Conservation (phyloP, 2,797 vertebrate species). For the Staurois parvus region DNA sequence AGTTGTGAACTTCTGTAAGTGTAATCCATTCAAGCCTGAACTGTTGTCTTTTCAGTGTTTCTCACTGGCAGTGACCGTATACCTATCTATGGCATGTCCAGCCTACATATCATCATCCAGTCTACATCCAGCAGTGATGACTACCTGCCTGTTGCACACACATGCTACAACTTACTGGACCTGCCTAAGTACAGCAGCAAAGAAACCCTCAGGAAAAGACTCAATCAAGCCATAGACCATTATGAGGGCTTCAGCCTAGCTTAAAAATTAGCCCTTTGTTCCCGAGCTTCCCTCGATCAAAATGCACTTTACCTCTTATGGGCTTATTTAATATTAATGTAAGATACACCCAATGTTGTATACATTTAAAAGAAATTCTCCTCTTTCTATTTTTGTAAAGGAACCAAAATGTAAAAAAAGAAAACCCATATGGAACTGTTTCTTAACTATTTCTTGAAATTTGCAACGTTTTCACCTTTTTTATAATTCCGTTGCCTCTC, state of each 20-base stretch:
- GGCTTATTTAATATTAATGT: constrained; percentile 1
- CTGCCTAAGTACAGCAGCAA: constrained; percentile 96
- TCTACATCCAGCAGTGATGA: constrained; percentile 87
- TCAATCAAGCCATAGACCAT: constrained; percentile 93
- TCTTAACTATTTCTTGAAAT: constrained; percentile 50
- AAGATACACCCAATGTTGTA: constrained; percentile 44
- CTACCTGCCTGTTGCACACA: constrained; percentile 95
- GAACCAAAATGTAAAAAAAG: constrained; percentile 50
- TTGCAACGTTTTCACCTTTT: constrained; percentile 56
- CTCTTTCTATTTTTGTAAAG: constrained; percentile 72
- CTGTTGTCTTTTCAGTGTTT: constrained; percentile 81
- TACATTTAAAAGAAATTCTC: background rate
- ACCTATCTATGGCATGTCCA: constrained; percentile 96
- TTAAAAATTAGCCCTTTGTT: constrained; percentile 66
- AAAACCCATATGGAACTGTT: constrained; percentile 45
- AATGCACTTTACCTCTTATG: constrained; percentile 40
- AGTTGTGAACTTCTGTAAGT: background rate
- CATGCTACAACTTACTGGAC: constrained; percentile 97
- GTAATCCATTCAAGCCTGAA: background rate
- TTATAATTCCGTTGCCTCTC: constrained; percentile 16
- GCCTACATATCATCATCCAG: constrained; percentile 92
- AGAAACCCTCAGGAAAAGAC: constrained; percentile 84
- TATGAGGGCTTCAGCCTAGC: constrained; percentile 97
- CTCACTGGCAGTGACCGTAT: constrained; percentile 96
- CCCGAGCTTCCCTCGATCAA: constrained; percentile 6